These are phyloP conservation scores for Drosophila suboccidentalis DNA, from an alignment of 2,888 invertebrate genomes.

Conservation along the genomic window DNA sequence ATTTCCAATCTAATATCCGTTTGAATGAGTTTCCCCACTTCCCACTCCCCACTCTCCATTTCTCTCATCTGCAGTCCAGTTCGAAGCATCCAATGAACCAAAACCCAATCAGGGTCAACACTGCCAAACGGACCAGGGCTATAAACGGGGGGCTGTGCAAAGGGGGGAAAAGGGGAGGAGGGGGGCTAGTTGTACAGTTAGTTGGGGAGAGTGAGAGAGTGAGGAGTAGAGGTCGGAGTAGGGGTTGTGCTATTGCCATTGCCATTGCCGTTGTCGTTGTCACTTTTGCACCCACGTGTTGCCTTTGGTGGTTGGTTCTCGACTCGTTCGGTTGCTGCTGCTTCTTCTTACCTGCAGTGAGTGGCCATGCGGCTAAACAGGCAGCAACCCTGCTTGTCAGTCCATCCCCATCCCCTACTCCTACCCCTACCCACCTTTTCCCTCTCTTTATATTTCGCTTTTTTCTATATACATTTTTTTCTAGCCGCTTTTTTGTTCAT, in stretches of 20 bases:
- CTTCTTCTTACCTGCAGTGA: conserved; percentile 62
- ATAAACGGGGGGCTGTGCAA: background rate
- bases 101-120: conserved; percentile 73
- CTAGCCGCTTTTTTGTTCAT: conserved; percentile 53
- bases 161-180: background rate
- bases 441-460: background rate
- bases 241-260: background rate
- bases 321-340: conserved; percentile 20
- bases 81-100: conserved; percentile 41
- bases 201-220: background rate
- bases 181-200: conserved; percentile 23
- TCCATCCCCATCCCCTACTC: background rate
- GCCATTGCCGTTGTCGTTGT: conserved; percentile 54
- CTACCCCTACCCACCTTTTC: background rate
- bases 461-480: conserved; percentile 26
- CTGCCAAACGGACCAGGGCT: conserved; percentile 11
- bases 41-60: background rate
- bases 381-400: conserved; percentile 58
- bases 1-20: conserved; percentile 77
- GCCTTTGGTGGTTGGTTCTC: conserved; percentile 67
- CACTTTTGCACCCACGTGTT: conserved; percentile 66
- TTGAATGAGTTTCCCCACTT: conserved; percentile 2
- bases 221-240: background rate
- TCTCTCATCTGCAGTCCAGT: conserved; percentile 13
- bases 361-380: conserved; percentile 69